These are phyloP conservation scores for Dendrophyllia cribrosa DNA, from an alignment of 64 coral and sea anemone genomes.

Conservation along the genomic window DNA sequence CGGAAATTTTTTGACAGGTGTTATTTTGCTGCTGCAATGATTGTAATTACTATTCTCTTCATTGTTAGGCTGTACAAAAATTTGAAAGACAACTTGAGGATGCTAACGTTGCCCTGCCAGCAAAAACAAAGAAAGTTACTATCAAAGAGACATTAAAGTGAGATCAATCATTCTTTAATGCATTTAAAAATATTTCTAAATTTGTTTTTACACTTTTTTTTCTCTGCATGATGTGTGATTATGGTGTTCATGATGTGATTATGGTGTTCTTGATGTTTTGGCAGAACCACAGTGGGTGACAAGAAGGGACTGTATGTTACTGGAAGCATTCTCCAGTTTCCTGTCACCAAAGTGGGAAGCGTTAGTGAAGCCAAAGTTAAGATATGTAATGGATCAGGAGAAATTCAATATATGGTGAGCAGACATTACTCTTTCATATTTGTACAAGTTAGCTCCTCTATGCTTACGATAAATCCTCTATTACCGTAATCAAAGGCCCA, in stretches of 20 bases:
- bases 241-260: neutral
- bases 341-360: constrained; percentile 42
- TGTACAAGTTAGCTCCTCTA: no score
- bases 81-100: neutral
- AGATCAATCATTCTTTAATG: neutral
- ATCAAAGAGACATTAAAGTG: constrained; percentile 20
- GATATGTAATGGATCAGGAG: constrained; percentile 62
- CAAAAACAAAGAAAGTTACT: constrained; percentile 47
- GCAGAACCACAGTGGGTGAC: neutral
- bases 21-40: no score
- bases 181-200: no score
- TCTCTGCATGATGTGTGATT: neutral
- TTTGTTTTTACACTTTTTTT: neutral
- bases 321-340: constrained; percentile 64
- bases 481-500: no score
- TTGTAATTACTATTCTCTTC: neutral
- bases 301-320: constrained; percentile 67
- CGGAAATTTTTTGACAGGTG: no score
- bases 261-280: neutral
- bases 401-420: constrained; percentile 14
- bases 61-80: neutral
- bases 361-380: constrained; percentile 58
- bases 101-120: neutral
- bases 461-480: no score
- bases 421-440: neutral